These are phyloP conservation scores for Streblospio benedicti DNA, from an alignment of 1,140 invertebrate genomes.

Conservation along the genomic window DNA sequence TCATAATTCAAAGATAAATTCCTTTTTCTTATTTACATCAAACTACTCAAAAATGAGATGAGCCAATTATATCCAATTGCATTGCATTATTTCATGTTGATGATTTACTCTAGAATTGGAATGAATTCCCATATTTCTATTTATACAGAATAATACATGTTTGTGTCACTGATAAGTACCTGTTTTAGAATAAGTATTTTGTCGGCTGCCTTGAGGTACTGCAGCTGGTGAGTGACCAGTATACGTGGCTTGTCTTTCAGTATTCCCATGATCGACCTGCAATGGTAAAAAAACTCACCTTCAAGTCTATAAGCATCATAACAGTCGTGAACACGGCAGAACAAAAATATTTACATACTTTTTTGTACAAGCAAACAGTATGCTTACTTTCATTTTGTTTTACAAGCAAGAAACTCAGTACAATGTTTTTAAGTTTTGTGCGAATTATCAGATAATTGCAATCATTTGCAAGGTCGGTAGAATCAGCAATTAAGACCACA, in stretches of 20 bases:
- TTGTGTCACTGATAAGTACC: constrained; percentile 6
- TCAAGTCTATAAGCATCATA: neutral
- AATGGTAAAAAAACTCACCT: neutral
- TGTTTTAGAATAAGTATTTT: constrained; percentile 14
- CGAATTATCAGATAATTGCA: too few relatives aligned
- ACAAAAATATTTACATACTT: neutral
- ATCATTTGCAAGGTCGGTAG: too few relatives aligned
- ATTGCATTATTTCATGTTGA: neutral
- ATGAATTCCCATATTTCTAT: too few relatives aligned
- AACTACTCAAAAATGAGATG: neutral
- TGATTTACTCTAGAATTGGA: neutral
- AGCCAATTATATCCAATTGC: neutral
- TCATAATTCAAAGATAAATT: neutral
- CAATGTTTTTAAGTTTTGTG: too few relatives aligned
- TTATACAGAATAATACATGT: too few relatives aligned
- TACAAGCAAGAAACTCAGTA: neutral
- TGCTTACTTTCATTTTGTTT: neutral
- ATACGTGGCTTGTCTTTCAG: constrained; percentile 48
- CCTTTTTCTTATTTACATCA: neutral
- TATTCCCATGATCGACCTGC: constrained; percentile 24
- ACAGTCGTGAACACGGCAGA: neutral
- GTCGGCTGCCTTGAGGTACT: constrained; percentile 11
- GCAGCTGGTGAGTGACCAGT: constrained; percentile 17
- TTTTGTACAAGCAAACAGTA: neutral
- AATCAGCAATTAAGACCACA: too few relatives aligned